Evolutionary conservation across 2,113 vertebrate species (phyloP), one percentile per base, ranked within the genome.

Genomic region (Platichthys flesus): DNA sequence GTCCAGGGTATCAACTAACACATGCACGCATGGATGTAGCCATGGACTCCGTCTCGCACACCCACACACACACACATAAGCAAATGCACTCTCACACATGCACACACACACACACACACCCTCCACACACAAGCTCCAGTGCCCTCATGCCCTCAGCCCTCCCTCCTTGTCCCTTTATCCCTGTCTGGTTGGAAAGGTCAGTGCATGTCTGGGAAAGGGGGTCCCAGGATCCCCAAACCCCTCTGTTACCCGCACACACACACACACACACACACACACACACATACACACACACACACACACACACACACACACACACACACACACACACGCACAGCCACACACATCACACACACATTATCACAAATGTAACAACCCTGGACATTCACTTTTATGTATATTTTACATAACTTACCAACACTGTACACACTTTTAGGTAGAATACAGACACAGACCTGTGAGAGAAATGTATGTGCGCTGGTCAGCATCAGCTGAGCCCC

Each of bases 101-200:
- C 40, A 51, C 67, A 42, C 54, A 60, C 55, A 26, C 55, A 26
- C 15, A 52, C 9, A 79, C 37, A 31, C 70, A 57, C 79, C 47
- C 75, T 21, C 74, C 47, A 61, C 64, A 74, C 49, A 79, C 86
- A 82, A 82, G 85, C 76, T 81, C 73, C 81, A 86, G 78, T 85
- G 85, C 87, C 89, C 89, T 86, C 59, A 16, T 87, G 82, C 85
- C 89, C 86, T 72, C 76, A 70, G 64, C 89, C 85, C 88, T 85
- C 85, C 88, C 82, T 82, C 94, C 94, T 93, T 95, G 94, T 95
- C 95, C 93, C 95, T 95, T 96, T 95, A 95, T 96, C 96, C 97
- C 95, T 95, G 97, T 97, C 97, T 98, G 97, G 96, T 96, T 97
- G 94, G 95, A 99, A 98, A 99, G 97, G 97, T 97, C 97, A 97